Percentiles rank a stretch among this genome's conserved stretches.
Conservation (phyloP, 2,113 vertebrate genomes). For the Tenrec ecaudatus region DNA sequence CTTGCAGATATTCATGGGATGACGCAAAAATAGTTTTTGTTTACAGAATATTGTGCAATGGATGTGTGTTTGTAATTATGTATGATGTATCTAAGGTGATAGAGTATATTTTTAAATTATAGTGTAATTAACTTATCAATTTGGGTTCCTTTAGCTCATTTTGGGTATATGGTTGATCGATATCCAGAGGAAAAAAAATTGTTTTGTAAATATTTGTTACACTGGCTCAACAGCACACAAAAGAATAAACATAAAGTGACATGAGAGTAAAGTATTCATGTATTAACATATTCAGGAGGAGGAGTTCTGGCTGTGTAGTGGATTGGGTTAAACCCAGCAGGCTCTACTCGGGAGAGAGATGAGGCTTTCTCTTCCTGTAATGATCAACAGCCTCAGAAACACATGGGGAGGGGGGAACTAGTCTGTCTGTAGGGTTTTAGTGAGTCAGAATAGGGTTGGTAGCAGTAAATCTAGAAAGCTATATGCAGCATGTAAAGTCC, state of each 20-base stretch:
- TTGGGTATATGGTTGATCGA: neutral
- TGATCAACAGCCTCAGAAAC: no score
- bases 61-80: neutral
- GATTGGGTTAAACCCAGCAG: no score
- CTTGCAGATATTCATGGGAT: neutral
- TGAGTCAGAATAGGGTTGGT: no score
- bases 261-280: neutral
- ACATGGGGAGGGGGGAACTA: no score
- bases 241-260: neutral
- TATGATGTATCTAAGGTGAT: neutral
- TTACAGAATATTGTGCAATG: neutral
- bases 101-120: neutral
- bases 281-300: no score
- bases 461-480: no score
- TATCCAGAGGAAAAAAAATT: constrained; percentile 1
- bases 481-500: no score
- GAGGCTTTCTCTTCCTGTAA: no score
- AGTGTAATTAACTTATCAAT: neutral
- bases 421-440: no score
- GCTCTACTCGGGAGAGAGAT: no score
- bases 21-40: neutral
- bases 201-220: neutral
- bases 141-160: neutral
- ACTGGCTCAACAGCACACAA: neutral
- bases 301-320: no score